phyloP scores from a whole-genome alignment of 2,113 vertebrate genomes.

The Sphaerodactylus townsendi region DNA sequence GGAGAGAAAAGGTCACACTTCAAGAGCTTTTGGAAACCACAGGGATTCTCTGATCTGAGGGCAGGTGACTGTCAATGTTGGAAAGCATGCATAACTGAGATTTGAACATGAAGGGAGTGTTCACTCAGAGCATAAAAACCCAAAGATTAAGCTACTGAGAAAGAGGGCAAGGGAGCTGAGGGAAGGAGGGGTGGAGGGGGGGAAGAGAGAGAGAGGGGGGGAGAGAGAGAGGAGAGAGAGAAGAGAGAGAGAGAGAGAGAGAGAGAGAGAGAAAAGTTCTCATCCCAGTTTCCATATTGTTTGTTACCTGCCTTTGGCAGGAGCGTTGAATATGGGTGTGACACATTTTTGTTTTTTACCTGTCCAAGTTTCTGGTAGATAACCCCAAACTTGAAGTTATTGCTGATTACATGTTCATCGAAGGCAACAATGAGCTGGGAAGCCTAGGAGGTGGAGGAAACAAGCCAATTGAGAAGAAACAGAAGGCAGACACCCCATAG shows the following conservation, averaged over 20 bases:
- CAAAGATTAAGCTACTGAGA: no score
- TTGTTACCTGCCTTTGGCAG: not conserved
- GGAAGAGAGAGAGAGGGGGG: not conserved
- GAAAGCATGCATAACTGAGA: no score
- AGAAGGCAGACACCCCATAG: slow-evolving; percentile 3
- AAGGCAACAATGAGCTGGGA: slow-evolving; percentile 89
- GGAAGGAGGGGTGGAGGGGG: no score
- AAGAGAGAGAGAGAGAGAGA: not conserved
- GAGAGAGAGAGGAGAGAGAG: not conserved
- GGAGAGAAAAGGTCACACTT: no score
- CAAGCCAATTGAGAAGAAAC: not conserved
- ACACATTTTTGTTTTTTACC: slow-evolving; percentile 67
- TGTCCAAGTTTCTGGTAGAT: slow-evolving; percentile 92
- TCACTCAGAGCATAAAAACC: no score
- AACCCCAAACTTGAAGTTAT: slow-evolving; percentile 94
- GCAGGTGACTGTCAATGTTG: no score
- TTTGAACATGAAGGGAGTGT: no score
- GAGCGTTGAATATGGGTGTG: not conserved
- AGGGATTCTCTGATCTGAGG: no score
- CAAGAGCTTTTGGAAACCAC: no score
- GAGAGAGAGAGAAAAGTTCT: not conserved
- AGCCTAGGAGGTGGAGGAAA: slow-evolving; percentile 74
- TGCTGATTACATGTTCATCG: slow-evolving; percentile 92
- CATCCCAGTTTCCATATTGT: not conserved
- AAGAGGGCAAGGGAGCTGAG: not conserved